Evolutionary conservation across 2,888 invertebrate genomes (phyloP).

Genomic region (Prenolepis imparis): DNA sequence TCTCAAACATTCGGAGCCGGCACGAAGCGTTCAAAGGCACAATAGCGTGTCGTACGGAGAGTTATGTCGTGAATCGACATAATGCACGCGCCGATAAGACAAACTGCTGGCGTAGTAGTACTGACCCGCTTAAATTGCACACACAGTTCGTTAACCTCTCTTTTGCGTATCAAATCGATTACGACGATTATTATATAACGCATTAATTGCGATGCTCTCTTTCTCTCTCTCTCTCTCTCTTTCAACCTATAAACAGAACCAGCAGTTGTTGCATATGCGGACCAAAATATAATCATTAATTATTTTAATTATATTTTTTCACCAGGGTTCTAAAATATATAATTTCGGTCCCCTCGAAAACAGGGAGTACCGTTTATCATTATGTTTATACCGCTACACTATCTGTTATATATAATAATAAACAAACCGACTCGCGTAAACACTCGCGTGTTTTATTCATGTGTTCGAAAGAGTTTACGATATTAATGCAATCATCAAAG

Average conservation of each 20-base stretch:
- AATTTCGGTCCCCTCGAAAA: background rate
- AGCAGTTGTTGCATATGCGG: background rate
- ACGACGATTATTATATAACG: background rate
- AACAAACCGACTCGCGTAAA: background rate
- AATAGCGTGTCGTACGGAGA: constrained; percentile 53
- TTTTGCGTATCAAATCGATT: background rate
- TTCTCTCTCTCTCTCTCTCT: too few species aligned
- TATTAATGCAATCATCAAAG: constrained; percentile 10
- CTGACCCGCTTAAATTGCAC: constrained; percentile 35
- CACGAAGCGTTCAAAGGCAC: constrained; percentile 27
- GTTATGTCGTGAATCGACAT: constrained; percentile 55
- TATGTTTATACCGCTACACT: background rate
- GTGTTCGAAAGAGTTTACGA: background rate
- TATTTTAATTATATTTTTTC: background rate
- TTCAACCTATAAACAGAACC: background rate
- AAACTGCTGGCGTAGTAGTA: constrained; percentile 28
- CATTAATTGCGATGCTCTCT: background rate
- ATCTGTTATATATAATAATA: background rate
- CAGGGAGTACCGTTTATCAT: background rate
- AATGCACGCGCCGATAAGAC: constrained; percentile 50
- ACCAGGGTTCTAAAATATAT: too few species aligned
- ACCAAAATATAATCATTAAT: background rate
- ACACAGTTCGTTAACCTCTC: constrained; percentile 2
- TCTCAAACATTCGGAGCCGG: constrained; percentile 41
- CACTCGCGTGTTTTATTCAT: background rate